Evolutionary conservation across 2,113 vertebrate species (phyloP), one percentile per base, ranked within the genome.

Genomic region (Tenrec ecaudatus): DNA sequence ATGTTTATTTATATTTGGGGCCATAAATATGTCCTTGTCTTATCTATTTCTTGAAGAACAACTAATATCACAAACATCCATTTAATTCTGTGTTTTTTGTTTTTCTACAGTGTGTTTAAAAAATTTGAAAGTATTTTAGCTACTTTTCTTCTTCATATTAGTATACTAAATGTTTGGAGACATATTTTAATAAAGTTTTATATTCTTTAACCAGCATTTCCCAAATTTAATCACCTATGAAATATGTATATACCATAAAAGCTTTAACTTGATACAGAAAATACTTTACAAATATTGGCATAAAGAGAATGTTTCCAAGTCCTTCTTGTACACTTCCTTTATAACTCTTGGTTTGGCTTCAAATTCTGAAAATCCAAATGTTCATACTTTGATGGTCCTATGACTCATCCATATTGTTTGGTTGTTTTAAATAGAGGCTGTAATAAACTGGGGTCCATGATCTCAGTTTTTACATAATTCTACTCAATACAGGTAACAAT

Each of bases 201-300:
- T 73, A 57, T 73, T 88, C 25, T 62, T 95, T 84, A 95, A 93
- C 16, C 23, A 58, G 17, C 4, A 94, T 76, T 90, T 78, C 29
- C 6, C 14, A 91, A 94, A 89, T 53, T 81, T 69, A 94, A 57
- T 76, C 90, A 17, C 82, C 43, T 64, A n/a, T 9, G 7, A 14
- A 90, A 89, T 88, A 10, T 19, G 90, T 80, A 38, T 4, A 43
- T 60, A 14, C 7, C 53, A 86, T 62, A 38, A 89, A 95, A 89
- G 3, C 68, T 64, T 83, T 53, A 88, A 78, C 14, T 5, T 89
- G 29, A 75, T 31, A 57, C 2, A 82, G 33, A 84, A 89, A 88
- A 77, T 69, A 85, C 10, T 87, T 93, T 77, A 64, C 80, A 95
- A 89, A 1, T 1, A 4, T 92, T 79, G 36, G 8, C 19, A 47